phyloP scores from a whole-genome alignment of 2,113 vertebrate genomes.

The Mugil cephalus region DNA sequence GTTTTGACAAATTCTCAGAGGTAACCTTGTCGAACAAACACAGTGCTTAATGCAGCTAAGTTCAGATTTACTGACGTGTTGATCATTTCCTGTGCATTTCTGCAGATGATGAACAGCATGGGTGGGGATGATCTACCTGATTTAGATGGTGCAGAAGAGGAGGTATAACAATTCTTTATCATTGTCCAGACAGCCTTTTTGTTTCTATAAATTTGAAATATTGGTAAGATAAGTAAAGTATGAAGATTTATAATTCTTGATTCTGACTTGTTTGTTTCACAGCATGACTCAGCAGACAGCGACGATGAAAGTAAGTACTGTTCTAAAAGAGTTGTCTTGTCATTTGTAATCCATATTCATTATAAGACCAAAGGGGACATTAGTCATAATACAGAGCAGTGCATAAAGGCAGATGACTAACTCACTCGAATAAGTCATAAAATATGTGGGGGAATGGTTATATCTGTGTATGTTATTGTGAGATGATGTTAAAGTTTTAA shows the following conservation, averaged over 20 bases:
- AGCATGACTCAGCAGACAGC: conserved; percentile 94
- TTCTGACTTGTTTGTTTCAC: conserved; percentile 66
- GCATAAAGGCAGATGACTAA: neutral
- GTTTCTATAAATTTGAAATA: neutral
- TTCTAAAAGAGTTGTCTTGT: neutral
- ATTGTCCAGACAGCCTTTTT: neutral
- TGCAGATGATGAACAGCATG: conserved; percentile 99
- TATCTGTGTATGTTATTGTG: no score
- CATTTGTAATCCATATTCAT: conserved; percentile 5
- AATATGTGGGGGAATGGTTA: no score
- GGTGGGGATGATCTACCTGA: conserved; percentile 96
- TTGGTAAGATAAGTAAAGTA: neutral
- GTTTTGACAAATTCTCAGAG: conserved; percentile 98
- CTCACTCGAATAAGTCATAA: neutral
- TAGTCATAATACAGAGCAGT: neutral
- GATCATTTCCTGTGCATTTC: conserved; percentile 18
- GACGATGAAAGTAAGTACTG: conserved; percentile 94
- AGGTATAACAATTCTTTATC: conserved; percentile 32
- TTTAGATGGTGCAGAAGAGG: conserved; percentile 93
- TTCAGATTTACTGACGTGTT: neutral
- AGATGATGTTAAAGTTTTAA: neutral
- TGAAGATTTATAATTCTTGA: conserved; percentile 3
- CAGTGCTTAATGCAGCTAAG: neutral
- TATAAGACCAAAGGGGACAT: neutral
- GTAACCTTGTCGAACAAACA: conserved; percentile 65